Evolutionary conservation across 2,888 invertebrate species (phyloP), one percentile per base, ranked within the genome.

Genomic region (Cybosia mesomella): DNA sequence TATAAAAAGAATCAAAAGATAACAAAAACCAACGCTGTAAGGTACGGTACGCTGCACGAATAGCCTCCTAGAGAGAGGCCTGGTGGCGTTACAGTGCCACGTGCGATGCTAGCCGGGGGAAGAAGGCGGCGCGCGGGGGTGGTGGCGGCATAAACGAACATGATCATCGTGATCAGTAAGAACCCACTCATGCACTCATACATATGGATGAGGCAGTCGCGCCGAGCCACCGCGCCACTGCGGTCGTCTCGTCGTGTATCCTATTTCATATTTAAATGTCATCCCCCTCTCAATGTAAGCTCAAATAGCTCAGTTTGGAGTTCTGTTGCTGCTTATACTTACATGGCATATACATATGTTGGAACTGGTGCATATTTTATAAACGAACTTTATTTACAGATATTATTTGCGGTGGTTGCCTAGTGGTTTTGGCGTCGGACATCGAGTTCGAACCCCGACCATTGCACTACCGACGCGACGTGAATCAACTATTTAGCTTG

Each of bases 111-210:
- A 13, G 5, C 5, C 15, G 34, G 58, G 10, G 9, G 39, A 1
- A 1, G 15, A 9, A 3, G 22, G 59, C 15, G 36, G 34, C 1
- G 59, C 3, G 59, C 1, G 24, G 59, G 59, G 0, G 59, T 18
- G 36, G 15, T 21, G 39, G 18, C 24, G 18, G 59, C 39, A 59
- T 39, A 59, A 59, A 59, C 39, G 59, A 59, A 34, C 18, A 24
- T 59, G 59, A 59, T 59, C 59, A 59, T 36, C 24, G 39, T 59
- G 39, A 39, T 59, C 59, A 59, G 59, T 39, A 59, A 24, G 58
- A 59, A 59, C 7, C 39, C 49, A 49, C 49, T 49, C 49, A 49
- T 49, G 49, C 22, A 59, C 59, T 59, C 22, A 59, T 59, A 59
- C 59, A 59, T 59, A 59, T 59, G 39, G 22, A 59, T 59, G 59